Evolutionary conservation across 1,140 invertebrate genomes (phyloP), one percentile per base, ranked within the genome.

Genomic region (Trissolcus basalis): DNA sequence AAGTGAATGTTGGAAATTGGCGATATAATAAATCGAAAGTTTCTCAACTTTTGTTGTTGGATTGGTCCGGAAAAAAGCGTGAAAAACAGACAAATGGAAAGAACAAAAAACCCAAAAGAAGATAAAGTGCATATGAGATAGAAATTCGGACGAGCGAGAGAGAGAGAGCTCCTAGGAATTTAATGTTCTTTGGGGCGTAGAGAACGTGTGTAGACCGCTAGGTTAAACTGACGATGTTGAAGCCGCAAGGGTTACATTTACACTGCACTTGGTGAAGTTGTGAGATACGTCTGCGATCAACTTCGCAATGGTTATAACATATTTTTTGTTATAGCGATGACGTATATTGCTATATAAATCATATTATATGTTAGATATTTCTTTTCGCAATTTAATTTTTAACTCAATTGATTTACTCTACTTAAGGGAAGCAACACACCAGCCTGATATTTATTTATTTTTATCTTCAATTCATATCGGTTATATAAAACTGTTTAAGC

Each of bases 171-270:
- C 72, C 69, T 67, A 13, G 69, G 69, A 81, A 83, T 81, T 79
- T 79, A 82, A 83, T 77, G 71, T 54, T 80, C 78, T 79, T 45
- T 36, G 56, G 73, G 76, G 44, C 50, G 67, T 76, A 67, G 19
- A 68, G 47, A 67, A 71, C 43, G 49, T 73, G 83, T 80, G 77
- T 83, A 64, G 77, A 78, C 58, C 73, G 76, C 45, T 59, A 49
- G 79, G 80, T 83, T 73, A 81, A 78, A 82, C 53, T 49, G 67
- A 27, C 56, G 69, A 55, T 58, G 32, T 58, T 44, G 51, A 70
- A 73, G 70, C 61, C 61, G 60, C 60, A 51, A 69, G 67, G 61
- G 63, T 54, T 75, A 67, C 60, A 54, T 65, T 67, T 74, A 55
- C 51, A 27, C 49, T 49, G 6, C 47, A 63, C 58, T 55, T 53